These are phyloP conservation scores for Dolichopus griseipennis DNA, from an alignment of 2,888 invertebrate species.

Conservation along the genomic window DNA sequence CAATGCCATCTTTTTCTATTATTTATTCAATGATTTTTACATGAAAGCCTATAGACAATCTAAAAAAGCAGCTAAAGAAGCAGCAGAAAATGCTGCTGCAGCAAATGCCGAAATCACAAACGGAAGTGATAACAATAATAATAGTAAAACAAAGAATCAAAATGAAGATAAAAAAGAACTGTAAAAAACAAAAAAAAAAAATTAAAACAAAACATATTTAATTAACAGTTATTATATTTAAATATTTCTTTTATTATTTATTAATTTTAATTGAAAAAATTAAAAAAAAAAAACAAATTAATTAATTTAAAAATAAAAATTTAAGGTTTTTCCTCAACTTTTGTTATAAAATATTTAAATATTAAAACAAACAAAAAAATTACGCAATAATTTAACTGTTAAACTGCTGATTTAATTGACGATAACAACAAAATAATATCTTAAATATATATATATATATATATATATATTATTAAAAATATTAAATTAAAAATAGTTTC, in stretches of 20 bases:
- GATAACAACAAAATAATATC: background rate
- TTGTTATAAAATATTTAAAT: background rate
- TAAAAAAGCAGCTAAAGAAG: slow-evolving; percentile 32
- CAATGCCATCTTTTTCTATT: slow-evolving; percentile 87
- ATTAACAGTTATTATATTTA: background rate
- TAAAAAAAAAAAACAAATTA: background rate
- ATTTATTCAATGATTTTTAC: slow-evolving; percentile 87
- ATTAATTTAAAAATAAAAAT: background rate
- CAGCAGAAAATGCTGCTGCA: slow-evolving; percentile 25
- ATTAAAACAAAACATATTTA: background rate
- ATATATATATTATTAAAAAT: too few species aligned
- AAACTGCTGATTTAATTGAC: too few species aligned
- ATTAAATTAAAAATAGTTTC: background rate
- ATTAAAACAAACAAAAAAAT: too few species aligned
- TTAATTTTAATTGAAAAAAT: background rate
- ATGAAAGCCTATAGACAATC: slow-evolving; percentile 56
- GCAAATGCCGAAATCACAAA: slow-evolving; percentile 20
- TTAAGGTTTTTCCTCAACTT: background rate
- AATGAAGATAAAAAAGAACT: slow-evolving; percentile 7
- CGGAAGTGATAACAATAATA: slow-evolving; percentile 5
- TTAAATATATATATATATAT: too few species aligned
- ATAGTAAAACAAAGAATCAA: background rate
- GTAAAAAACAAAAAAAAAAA: background rate
- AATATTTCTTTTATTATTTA: too few species aligned
- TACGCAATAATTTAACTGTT: too few species aligned